A percentile compares a stretch with the other conserved stretches of the same genome.
phyloP scores from a whole-genome alignment of 2,888 invertebrate species.

The Myopa tessellatipennis region DNA sequence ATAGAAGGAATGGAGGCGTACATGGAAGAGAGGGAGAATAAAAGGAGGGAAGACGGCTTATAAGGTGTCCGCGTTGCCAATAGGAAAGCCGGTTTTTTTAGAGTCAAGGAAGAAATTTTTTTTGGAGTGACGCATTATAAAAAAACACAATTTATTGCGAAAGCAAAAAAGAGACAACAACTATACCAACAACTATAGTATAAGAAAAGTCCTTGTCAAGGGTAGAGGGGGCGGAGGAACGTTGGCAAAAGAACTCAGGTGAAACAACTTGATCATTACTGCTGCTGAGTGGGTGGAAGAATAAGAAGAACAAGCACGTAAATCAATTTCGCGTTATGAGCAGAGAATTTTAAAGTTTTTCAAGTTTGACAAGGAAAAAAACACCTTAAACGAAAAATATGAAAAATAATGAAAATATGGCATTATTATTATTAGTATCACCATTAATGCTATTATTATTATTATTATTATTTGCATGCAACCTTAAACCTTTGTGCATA shows the following conservation, averaged over 20 bases:
- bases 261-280: neutral
- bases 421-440: too few relatives aligned
- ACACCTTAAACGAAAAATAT: too few relatives aligned
- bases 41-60: neutral
- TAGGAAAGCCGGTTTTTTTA: neutral
- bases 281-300: neutral
- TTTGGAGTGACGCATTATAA: neutral
- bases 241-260: constrained; percentile 26
- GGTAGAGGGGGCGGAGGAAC: constrained; percentile 28
- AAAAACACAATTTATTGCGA: constrained; percentile 19
- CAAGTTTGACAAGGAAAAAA: neutral
- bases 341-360: constrained; percentile 13
- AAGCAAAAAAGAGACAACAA: constrained; percentile 9
- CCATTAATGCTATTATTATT: too few relatives aligned
- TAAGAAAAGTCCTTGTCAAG: constrained; percentile 5
- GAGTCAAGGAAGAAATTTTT: neutral
- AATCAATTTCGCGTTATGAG: constrained; percentile 33
- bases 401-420: too few relatives aligned
- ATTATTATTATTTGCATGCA: too few relatives aligned
- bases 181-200: constrained; percentile 3
- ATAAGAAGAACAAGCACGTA: constrained; percentile 18
- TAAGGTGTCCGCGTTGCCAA: neutral
- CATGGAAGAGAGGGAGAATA: neutral
- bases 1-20: neutral
- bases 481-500: too few relatives aligned